Conservation (phyloP, 2,113 vertebrate species). For the Mobula hypostoma region DNA sequence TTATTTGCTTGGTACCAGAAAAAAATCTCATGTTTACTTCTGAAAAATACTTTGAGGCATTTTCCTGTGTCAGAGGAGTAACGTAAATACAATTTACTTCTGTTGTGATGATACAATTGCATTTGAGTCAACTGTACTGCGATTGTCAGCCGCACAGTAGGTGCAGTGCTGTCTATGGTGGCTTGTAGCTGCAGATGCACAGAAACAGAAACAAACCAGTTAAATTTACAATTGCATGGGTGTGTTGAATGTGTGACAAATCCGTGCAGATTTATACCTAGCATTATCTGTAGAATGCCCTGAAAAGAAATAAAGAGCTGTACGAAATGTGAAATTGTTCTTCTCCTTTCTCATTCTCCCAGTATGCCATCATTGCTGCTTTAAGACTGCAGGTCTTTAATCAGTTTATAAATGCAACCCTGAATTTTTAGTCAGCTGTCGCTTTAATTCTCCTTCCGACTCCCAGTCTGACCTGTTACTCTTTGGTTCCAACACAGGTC, state of each 20-base stretch:
- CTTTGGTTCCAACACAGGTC: no score
- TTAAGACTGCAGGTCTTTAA: not conserved
- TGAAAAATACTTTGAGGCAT: not conserved
- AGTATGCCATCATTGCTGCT: not conserved
- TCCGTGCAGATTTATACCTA: not conserved
- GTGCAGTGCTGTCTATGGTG: not conserved
- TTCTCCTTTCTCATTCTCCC: not conserved
- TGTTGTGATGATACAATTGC: not conserved
- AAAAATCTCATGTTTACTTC: not conserved
- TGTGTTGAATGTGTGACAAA: not conserved
- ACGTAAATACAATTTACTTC: not conserved
- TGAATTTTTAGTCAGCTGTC: no score
- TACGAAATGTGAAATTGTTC: not conserved
- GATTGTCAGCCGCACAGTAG: not conserved
- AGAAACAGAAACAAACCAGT: not conserved
- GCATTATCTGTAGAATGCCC: not conserved
- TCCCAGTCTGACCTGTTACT: no score
- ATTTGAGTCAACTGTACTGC: not conserved
- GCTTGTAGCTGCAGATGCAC: not conserved
- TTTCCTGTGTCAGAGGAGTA: not conserved
- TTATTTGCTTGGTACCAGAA: not conserved
- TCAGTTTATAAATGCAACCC: no score
- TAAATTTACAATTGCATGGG: not conserved
- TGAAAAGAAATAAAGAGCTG: not conserved
- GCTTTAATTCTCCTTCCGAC: no score